Evolutionary conservation across 2,797 vertebrate species (phyloP).

Genomic region (Tenualosa ilisha): DNA sequence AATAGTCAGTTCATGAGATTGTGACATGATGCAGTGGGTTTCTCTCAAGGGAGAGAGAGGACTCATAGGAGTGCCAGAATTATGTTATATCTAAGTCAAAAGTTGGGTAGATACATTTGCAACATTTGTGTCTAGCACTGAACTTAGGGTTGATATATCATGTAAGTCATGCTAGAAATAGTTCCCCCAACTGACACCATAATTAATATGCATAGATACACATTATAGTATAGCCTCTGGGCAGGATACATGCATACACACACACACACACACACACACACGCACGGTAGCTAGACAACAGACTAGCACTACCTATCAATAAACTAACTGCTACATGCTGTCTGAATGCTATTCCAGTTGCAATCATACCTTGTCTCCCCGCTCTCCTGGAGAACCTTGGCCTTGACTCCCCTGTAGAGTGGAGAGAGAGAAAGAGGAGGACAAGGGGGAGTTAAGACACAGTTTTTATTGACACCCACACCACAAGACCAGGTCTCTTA

Average conservation of each 20-base stretch:
- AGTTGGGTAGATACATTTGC: no score
- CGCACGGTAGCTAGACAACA: neutral
- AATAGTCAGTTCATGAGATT: neutral
- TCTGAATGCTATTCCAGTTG: neutral
- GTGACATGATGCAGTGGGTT: neutral
- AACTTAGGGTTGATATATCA: neutral
- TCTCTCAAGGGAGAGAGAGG: neutral
- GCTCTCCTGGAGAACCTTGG: conserved; percentile 87
- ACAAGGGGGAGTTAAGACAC: neutral
- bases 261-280: neutral
- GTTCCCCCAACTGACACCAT: neutral
- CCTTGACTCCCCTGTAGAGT: conserved; percentile 84
- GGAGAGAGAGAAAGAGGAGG: neutral
- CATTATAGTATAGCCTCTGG: neutral
- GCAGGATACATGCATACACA: neutral
- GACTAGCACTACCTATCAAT: neutral
- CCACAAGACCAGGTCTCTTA: neutral
- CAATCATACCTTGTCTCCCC: conserved; percentile 87
- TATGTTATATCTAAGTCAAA: neutral
- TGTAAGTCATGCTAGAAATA: neutral
- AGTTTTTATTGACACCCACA: neutral
- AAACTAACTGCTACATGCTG: neutral
- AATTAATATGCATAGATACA: neutral
- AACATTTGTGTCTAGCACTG: no score
- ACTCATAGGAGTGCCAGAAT: neutral